A percentile compares a stretch with the other conserved stretches of the same genome.
Evolutionary conservation across 2,113 vertebrate genomes (phyloP).

Genomic region (Camarhynchus parvulus): DNA sequence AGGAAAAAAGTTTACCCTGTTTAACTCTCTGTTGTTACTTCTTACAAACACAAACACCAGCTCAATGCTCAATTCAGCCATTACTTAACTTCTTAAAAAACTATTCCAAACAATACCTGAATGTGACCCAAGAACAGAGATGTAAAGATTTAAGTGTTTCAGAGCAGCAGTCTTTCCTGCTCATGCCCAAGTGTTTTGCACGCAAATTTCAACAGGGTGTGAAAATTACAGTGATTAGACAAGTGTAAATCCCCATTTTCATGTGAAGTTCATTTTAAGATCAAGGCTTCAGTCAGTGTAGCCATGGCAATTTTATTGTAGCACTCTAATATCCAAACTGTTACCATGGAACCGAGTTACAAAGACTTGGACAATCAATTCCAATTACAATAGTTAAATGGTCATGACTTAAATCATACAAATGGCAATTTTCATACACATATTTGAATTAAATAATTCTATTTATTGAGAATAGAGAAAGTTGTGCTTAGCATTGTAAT

Average conservation of each 20-base stretch:
- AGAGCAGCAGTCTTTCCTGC: background rate
- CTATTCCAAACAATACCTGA: background rate
- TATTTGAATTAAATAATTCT: background rate
- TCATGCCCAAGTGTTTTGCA: background rate
- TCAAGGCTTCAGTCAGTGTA: background rate
- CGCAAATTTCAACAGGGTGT: background rate
- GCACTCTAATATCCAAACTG: background rate
- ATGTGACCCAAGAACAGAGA: background rate
- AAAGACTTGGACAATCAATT: slow-evolving; percentile 5
- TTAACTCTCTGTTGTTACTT: background rate
- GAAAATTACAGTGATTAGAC: background rate
- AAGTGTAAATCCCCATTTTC: background rate
- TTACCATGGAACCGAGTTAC: background rate
- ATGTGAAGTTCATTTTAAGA: background rate
- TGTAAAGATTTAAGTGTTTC: background rate
- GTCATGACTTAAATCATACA: background rate
- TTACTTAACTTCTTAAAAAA: background rate
- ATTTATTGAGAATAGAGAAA: background rate
- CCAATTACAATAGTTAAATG: background rate
- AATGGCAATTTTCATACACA: background rate
- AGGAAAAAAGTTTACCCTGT: background rate
- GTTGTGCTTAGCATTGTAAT: background rate
- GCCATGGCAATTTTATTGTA: background rate
- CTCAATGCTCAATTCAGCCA: background rate
- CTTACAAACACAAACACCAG: background rate